Percentiles rank a stretch among this genome's conserved stretches.
phyloP scores from a whole-genome alignment of 2,113 vertebrate species.

The Suricata suricatta region DNA sequence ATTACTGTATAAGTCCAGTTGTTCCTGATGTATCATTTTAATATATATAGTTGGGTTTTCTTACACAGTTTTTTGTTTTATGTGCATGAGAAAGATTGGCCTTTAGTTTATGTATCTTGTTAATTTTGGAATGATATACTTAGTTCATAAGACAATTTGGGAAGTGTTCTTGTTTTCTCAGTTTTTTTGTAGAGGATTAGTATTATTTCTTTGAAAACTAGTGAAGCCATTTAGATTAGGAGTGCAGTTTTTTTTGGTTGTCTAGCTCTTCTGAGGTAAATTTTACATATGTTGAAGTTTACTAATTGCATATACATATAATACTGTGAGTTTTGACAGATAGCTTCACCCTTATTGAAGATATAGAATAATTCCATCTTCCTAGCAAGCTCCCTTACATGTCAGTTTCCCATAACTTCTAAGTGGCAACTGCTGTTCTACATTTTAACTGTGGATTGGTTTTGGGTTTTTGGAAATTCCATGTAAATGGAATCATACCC shows the following conservation, averaged over 20 bases:
- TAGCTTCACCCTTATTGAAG: background rate
- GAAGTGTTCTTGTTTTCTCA: background rate
- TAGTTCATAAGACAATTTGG: background rate
- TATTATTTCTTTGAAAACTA: background rate
- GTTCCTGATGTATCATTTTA: background rate
- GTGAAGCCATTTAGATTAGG: background rate
- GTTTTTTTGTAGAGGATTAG: background rate
- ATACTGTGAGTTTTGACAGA: background rate
- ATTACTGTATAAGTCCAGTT: background rate
- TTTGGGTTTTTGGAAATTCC: background rate
- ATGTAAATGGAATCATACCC: background rate
- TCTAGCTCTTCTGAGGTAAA: constrained; percentile 30
- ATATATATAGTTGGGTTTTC: background rate
- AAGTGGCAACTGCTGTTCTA: background rate
- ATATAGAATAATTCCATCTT: background rate
- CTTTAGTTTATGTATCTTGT: background rate
- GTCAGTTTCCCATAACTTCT: background rate
- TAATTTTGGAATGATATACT: background rate
- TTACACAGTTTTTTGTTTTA: background rate
- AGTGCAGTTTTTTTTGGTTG: background rate
- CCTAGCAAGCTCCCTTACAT: background rate
- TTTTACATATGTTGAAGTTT: background rate
- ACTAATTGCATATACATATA: background rate
- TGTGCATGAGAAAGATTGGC: background rate
- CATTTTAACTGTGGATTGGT: constrained; percentile 6